These are phyloP conservation scores for Coecobrya sp. DNA, from an alignment of 2,888 invertebrate genomes.

Conservation along the genomic window DNA sequence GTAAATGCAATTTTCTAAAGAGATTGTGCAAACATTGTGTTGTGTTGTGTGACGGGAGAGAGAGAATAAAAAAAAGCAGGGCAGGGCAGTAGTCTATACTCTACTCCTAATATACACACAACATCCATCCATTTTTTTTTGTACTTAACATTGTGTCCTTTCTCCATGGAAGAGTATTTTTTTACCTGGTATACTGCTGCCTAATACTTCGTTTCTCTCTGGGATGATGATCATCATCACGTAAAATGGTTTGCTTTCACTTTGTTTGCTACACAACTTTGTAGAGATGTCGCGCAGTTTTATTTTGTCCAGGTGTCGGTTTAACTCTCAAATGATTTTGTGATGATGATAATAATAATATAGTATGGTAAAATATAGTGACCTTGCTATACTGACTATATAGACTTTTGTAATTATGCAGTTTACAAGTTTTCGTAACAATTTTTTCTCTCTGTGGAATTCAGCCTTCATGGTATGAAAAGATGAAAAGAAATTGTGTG, in stretches of 20 bases:
- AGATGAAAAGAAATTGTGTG: not conserved
- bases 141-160: not conserved
- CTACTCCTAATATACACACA: not conserved
- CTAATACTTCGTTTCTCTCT: too few species aligned
- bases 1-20: conserved; percentile 81
- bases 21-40: conserved; percentile 75
- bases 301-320: too few species aligned
- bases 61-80: not conserved
- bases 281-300: not conserved
- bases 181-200: too few species aligned
- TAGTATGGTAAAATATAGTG: too few species aligned
- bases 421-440: too few species aligned
- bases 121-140: not conserved
- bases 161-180: not conserved
- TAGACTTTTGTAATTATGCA: too few species aligned
- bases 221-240: too few species aligned
- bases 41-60: not conserved
- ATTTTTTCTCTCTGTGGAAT: not conserved
- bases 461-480: not conserved
- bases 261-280: not conserved
- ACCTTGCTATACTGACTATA: too few species aligned
- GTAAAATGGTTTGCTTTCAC: not conserved
- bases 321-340: too few species aligned
- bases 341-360: too few species aligned
- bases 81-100: too few species aligned